Conservation (phyloP, 2,113 vertebrate genomes). For the Falco punctatus region DNA sequence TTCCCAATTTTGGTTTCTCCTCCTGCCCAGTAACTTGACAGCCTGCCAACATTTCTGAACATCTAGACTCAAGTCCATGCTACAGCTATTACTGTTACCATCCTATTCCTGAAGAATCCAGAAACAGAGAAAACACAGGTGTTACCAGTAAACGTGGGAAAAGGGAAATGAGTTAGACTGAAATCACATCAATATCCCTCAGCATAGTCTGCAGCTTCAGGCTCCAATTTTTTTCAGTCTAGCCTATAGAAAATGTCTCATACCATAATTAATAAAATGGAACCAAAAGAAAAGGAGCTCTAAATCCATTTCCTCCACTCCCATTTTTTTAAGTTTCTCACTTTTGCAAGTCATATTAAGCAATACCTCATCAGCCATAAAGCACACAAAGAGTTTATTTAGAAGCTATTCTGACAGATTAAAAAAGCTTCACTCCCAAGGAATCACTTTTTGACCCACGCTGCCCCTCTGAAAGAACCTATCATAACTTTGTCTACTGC, state of each 20-base stretch:
- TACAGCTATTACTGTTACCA: background rate
- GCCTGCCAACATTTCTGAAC: background rate
- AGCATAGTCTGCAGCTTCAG: background rate
- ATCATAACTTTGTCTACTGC: rapidly evolving
- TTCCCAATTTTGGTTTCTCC: background rate
- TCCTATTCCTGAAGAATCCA: background rate
- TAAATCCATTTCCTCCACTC: background rate
- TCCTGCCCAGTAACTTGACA: background rate
- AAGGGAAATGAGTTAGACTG: background rate
- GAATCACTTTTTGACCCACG: background rate
- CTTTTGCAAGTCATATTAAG: background rate
- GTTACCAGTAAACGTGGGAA: background rate
- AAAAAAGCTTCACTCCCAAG: background rate
- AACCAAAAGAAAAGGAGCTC: background rate
- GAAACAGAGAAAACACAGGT: background rate
- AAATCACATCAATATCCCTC: background rate
- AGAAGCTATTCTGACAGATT: background rate
- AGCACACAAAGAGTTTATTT: background rate
- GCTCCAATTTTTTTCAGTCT: background rate
- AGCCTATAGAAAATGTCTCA: background rate
- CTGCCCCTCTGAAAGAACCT: background rate
- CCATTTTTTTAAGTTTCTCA: background rate
- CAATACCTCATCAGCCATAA: background rate
- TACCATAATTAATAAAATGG: background rate
- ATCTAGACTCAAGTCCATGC: background rate